phyloP scores from a whole-genome alignment of 2,888 invertebrate species.

The Platycheirus albimanus region DNA sequence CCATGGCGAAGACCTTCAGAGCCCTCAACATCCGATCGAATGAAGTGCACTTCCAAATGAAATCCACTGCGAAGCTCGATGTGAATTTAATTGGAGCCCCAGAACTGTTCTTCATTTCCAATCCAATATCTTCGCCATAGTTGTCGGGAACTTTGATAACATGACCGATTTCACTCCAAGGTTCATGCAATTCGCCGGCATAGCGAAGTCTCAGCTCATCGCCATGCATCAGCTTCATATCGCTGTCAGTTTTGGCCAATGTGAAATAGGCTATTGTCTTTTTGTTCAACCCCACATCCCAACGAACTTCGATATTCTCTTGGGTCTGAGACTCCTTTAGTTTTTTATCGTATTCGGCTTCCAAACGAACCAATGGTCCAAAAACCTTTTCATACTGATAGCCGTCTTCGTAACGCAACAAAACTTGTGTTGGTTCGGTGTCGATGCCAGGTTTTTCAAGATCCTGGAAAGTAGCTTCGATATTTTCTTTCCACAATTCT shows the following conservation, averaged over 20 bases:
- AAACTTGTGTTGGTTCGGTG: slow-evolving; percentile 95
- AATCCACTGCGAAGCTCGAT: slow-evolving; percentile 98
- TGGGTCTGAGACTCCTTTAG: slow-evolving; percentile 99
- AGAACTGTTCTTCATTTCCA: slow-evolving; percentile 95
- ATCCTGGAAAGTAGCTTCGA: slow-evolving; percentile 98
- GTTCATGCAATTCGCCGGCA: slow-evolving; percentile 95
- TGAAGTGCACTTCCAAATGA: slow-evolving; percentile 99
- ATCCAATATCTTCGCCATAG: slow-evolving; percentile 98
- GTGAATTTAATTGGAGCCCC: slow-evolving; percentile 97
- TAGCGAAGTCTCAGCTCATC: slow-evolving; percentile 97
- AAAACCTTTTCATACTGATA: slow-evolving; percentile 99
- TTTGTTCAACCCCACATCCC: slow-evolving; percentile 99
- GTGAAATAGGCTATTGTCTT: slow-evolving; percentile 99
- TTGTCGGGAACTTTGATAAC: slow-evolving; percentile 98
- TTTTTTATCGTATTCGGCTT: slow-evolving; percentile 99
- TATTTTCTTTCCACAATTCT: slow-evolving; percentile 99
- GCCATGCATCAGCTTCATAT: slow-evolving; percentile 99
- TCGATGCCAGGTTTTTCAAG: slow-evolving; percentile 99
- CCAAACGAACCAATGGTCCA: slow-evolving; percentile 97
- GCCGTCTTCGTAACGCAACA: slow-evolving; percentile 96
- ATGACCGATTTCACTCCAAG: slow-evolving; percentile 99
- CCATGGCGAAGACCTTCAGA: slow-evolving; percentile 96
- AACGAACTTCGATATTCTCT: slow-evolving; percentile 98
- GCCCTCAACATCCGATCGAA: slow-evolving; percentile 99
- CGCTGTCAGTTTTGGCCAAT: slow-evolving; percentile 98